Base-by-base conservation (phyloP, 2,888 invertebrate species). In the Morinoia aosen region DNA sequence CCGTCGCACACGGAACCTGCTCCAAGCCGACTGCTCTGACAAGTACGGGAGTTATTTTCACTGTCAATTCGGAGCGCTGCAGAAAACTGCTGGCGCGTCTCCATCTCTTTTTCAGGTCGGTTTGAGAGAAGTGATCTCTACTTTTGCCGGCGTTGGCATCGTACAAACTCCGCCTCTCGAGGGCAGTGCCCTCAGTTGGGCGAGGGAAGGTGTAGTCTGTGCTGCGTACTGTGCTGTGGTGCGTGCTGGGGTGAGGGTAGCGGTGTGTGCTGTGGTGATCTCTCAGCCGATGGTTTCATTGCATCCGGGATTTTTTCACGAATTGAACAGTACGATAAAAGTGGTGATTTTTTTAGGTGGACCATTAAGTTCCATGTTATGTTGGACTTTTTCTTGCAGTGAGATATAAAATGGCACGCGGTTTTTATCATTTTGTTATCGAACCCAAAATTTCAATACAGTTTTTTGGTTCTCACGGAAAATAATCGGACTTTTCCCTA, bases 191-290 rank as follows among this genome's bases (percentile, higher is more conserved):
- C 57, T 56, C 56, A 2, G n/a, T 57, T 4, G 56, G 14, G 33
- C 0, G 16, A 57, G 57, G 93, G 93, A n/a, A 48, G n/a, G 57
- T n/a, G 57, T n/a, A n/a, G n/a, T 93, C 39, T 48, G 93, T 25
- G 25, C 57, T 12, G 11, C 57, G 56, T 93, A 93, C 48, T 93
- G 93, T 93, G 93, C 48, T 93, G 57, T 93, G 33, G 93, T 57
- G 58, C n/a, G 93, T 93, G 93, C 16, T 93, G n/a, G 93, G 56
- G 93, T 16, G 57, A 39, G 58, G 93, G 93, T 93, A 93, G 12
- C 57, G 2, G 93, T 57, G 57, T 40, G 57, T 14, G 39, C 40
- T 12, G 90, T 90, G 90, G 19, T 90, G 64, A 48, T 5, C 2
- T 48, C 48, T 48, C 48, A 48, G 48, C 48, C 48, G 5, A 48